A percentile compares a stretch with the other conserved stretches of the same genome.
Evolutionary conservation across 2,797 vertebrate species (phyloP).

Genomic region (Heteromormyrus szaboi): DNA sequence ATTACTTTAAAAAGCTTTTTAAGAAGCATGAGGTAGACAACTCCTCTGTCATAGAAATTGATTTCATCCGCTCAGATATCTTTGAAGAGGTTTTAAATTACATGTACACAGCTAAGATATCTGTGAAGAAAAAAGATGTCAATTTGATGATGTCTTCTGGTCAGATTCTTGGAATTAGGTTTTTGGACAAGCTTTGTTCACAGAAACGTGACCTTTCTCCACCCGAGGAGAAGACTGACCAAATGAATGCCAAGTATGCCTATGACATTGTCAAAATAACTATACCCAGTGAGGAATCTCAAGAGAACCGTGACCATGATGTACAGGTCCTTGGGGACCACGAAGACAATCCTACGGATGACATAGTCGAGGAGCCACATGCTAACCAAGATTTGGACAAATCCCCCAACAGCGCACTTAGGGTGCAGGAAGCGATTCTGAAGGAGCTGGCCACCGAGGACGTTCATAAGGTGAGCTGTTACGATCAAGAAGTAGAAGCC

Average conservation of each 20-base stretch:
- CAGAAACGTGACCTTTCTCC: constrained; percentile 87
- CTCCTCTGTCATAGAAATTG: constrained; percentile 90
- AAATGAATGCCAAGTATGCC: constrained; percentile 77
- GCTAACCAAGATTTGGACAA: constrained; percentile 78
- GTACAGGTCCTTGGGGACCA: constrained; percentile 75
- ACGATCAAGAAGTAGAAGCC: constrained; percentile 84
- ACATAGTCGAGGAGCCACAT: constrained; percentile 77
- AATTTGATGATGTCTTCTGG: constrained; percentile 95
- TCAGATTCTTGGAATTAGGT: constrained; percentile 88
- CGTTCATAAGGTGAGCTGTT: constrained; percentile 90
- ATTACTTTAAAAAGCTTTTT: constrained; percentile 94
- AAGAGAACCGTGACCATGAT: constrained; percentile 80
- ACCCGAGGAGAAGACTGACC: constrained; percentile 74
- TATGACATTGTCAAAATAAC: constrained; percentile 85
- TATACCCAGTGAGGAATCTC: constrained; percentile 77
- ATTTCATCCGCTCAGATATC: constrained; percentile 91
- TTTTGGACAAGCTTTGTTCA: constrained; percentile 89
- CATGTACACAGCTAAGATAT: constrained; percentile 91
- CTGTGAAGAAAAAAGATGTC: constrained; percentile 90
- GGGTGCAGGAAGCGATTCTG: constrained; percentile 88
- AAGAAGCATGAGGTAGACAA: constrained; percentile 90
- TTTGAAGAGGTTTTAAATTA: constrained; percentile 94
- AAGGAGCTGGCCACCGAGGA: constrained; percentile 91
- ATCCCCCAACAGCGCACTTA: constrained; percentile 67
- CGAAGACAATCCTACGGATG: constrained; percentile 74